phyloP scores from a whole-genome alignment of 2,113 vertebrate genomes.

The Agelaius tricolor region DNA sequence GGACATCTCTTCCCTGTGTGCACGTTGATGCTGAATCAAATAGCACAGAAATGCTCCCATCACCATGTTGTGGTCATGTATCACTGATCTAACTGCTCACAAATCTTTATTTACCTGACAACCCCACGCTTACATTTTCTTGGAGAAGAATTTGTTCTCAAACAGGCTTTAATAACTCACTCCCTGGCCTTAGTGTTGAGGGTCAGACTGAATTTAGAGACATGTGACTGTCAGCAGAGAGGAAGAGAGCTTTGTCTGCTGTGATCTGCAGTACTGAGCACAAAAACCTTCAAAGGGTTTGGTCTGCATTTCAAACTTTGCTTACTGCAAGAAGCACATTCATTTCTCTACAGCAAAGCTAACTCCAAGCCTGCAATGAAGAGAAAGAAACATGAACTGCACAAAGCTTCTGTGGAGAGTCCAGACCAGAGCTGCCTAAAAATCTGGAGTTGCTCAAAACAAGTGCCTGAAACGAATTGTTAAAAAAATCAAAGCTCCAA shows the following conservation, averaged over 20 bases:
- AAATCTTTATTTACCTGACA: not conserved
- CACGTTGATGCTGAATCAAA: not conserved
- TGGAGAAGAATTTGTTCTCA: not conserved
- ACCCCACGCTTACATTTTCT: not conserved
- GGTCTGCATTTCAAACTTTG: not conserved
- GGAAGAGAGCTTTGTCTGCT: not conserved
- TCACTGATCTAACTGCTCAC: not conserved
- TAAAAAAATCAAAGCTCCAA: not conserved
- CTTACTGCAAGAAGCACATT: constrained; percentile 12
- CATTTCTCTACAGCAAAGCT: not conserved
- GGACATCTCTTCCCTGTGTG: not conserved
- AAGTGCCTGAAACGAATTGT: not conserved
- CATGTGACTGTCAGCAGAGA: not conserved
- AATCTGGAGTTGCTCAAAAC: not conserved
- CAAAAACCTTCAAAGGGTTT: not conserved
- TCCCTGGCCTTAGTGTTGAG: not conserved
- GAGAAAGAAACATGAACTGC: not conserved
- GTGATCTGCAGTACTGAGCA: not conserved
- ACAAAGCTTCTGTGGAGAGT: not conserved
- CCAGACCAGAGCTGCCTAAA: not conserved
- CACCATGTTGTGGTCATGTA: not conserved
- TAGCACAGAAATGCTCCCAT: not conserved
- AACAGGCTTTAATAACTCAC: not conserved
- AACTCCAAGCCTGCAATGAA: not conserved
- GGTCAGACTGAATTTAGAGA: not conserved